Evolutionary conservation across 2,113 vertebrate species (phyloP).

Genomic region (Aplodontia rufa): DNA sequence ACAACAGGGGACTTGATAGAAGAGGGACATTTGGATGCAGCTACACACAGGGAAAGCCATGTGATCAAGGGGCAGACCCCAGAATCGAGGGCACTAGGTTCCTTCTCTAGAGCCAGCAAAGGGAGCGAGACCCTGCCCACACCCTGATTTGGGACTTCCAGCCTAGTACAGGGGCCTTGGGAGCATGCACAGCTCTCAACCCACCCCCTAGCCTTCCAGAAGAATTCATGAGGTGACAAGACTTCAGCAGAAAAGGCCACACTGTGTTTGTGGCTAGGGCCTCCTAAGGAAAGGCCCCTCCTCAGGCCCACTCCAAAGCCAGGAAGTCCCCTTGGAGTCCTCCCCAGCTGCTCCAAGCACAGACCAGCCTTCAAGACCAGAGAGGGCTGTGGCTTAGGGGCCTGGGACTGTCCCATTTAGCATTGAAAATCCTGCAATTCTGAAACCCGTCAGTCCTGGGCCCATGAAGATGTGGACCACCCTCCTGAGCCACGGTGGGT

Average conservation of each 20-base stretch:
- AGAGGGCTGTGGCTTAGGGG: neutral
- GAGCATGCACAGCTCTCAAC: neutral
- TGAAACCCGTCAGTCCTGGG: too few species aligned
- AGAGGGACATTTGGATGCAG: neutral
- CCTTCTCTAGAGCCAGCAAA: neutral
- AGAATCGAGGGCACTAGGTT: too few species aligned
- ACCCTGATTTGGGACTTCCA: neutral
- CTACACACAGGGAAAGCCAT: neutral
- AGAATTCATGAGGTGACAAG: neutral
- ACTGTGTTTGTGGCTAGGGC: neutral
- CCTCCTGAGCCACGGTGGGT: neutral
- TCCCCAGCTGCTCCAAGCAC: neutral
- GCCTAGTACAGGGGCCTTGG: neutral
- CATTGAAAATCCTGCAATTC: neutral
- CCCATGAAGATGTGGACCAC: too few species aligned
- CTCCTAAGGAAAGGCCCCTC: too few species aligned
- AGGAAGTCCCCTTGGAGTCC: accelerated
- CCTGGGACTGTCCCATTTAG: neutral
- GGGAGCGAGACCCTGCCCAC: neutral
- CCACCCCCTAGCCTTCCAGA: neutral
- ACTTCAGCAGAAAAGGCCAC: slow-evolving; percentile 20
- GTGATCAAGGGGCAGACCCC: too few species aligned
- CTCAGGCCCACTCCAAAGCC: neutral
- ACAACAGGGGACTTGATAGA: neutral
- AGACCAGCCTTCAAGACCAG: neutral